Base-by-base conservation (phyloP, 2,113 vertebrate genomes). In the Pachypanchax playfairii region DNA sequence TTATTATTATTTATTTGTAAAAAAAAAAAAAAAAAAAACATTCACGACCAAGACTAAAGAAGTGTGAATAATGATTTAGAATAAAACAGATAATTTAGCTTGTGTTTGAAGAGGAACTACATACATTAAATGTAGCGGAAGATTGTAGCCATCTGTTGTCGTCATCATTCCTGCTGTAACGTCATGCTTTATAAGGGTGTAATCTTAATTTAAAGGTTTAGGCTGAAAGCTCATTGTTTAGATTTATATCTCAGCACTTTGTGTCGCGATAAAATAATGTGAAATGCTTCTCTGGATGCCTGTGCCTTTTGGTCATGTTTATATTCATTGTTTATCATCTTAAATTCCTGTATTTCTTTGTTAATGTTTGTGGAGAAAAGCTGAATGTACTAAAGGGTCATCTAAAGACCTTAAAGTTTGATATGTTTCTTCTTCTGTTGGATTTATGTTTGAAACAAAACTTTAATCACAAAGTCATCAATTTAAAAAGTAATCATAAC, bases 261-360 rank as follows among this genome's bases (percentile, higher is more conserved):
- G 24, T 55, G 39, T 61, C 15, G 57, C 31, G 28, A 38, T 54
- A n/a, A 74, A 67, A 77, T 31, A 47, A 52, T 73, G 36, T 82
- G 61, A 29, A 56, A 58, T 67, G 43, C 76, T 74, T 50, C 46
- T 79, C 66, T 52, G 39, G 63, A 74, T 75, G 42, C 76, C 33
- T 36, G 85, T 85, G 79, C 77, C 78, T 86, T 84, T 77, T 48
- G 29, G 58, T 28, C 2, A 54, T 79, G 51, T 63, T 70, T 29
- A 68, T 70, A 50, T 79, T 47, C 12, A 6, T 53, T 44, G 47
- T 56, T 62, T 22, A 48, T 50, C 51, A 60, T 60, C 35, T 62
- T 70, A 51, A 31, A 58, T 77, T 56, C 57, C 4, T 60, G 38
- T 50, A 12, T 43, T 52, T 55, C n/a, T 67, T 48, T 54, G 33